Base-by-base conservation (phyloP, 2,797 vertebrate species). In the Eutrigla gurnardus region DNA sequence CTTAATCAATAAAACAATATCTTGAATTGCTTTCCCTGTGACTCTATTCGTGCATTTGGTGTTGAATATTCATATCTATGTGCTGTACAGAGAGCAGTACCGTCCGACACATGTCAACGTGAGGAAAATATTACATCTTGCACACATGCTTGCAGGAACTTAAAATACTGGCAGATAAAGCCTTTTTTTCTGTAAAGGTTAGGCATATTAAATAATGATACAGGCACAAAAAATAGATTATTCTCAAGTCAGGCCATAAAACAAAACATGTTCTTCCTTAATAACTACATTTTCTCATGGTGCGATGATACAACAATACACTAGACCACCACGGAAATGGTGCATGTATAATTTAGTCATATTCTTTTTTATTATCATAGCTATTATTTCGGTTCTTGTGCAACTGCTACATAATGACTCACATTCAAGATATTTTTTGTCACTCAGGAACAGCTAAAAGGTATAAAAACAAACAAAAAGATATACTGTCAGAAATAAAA, bases 351-450 rank as follows among this genome's bases (percentile, higher is more conserved):
- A 97, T 96, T 96, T 93, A 90, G 90, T 91, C 92, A 93, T 89
- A 88, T 90, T 87, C 67, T 91, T 89, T 92, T 93, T 92, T 94
- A 92, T 94, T 93, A 93, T 94, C 92, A 94, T 94, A 93, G 91
- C 94, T 94, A 92, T 94, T 94, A 93, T 92, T 94, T 94, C 89
- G 93, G 95, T 96, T 98, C 95, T 96, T 97, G 97, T 98, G 98
- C 96, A 96, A 98, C 96, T 96, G 97, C 97, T 98, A 99, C 97
- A 97, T 95, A 94, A 93, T 96, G 96, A 99, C 97, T 98, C 97
- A 98, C 97, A 98, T 98, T 97, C 97, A 98, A 98, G 96, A 97
- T 97, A 97, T 96, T 91, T 25, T 25, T 97, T 96, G 96, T 97
- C 97, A 98, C 96, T 96, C 95, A 96, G 96, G 96, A 98, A 97